Conservation (phyloP, 2,113 vertebrate species). For the Garra rufa region DNA sequence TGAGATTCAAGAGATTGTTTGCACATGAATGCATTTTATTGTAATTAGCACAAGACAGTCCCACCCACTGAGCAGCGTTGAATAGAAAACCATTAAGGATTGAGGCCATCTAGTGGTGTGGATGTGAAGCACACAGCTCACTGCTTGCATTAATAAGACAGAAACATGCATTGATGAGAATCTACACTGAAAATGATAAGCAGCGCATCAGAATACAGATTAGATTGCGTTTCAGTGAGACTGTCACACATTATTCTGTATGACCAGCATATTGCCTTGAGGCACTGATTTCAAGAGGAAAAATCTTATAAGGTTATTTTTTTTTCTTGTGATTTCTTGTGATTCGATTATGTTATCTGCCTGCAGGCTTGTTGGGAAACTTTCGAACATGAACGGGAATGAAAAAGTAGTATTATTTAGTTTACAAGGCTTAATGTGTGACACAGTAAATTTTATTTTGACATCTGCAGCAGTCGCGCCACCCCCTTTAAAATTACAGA, state of each 20-base stretch:
- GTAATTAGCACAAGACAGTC: constrained; percentile 26
- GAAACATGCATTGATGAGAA: constrained; percentile 29
- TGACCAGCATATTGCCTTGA: constrained; percentile 15
- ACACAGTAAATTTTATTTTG: constrained; percentile 40
- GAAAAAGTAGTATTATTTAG: constrained; percentile 43
- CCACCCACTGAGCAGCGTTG: neutral
- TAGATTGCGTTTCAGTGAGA: constrained; percentile 30
- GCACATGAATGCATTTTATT: constrained; percentile 36
- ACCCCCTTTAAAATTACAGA: constrained; percentile 1
- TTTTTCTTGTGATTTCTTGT: constrained; percentile 26
- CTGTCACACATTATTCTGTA: constrained; percentile 40
- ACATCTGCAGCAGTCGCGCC: constrained; percentile 3
- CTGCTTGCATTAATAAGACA: constrained; percentile 1
- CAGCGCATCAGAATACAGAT: neutral
- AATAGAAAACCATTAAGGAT: constrained; percentile 51
- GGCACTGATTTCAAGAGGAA: constrained; percentile 7
- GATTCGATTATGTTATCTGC: constrained; percentile 47
- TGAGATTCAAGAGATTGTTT: constrained; percentile 36
- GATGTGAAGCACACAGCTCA: constrained; percentile 36
- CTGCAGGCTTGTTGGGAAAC: constrained; percentile 41
- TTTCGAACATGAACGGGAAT: constrained; percentile 39
- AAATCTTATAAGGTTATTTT: constrained; percentile 40
- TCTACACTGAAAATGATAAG: constrained; percentile 27
- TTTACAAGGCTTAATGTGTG: constrained; percentile 35
- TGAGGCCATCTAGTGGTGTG: constrained; percentile 63